Evolutionary conservation across 2,113 vertebrate genomes (phyloP).

Genomic region (Takifugu flavidus): DNA sequence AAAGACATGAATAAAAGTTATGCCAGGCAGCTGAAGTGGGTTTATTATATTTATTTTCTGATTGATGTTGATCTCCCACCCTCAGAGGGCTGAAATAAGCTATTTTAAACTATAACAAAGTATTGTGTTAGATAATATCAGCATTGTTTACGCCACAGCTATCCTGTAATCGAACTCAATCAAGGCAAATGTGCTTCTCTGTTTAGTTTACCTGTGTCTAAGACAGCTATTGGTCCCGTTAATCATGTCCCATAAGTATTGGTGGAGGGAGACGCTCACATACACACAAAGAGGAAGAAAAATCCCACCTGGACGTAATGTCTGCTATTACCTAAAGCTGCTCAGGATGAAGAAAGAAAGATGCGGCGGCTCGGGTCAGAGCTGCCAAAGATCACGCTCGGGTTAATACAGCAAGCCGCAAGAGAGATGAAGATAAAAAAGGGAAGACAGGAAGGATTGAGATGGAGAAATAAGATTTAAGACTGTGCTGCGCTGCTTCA

Average conservation of each 20-base stretch:
- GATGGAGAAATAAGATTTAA: constrained; percentile 54
- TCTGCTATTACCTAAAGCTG: constrained; percentile 21
- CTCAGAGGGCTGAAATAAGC: constrained; percentile 12
- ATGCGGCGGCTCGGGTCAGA: constrained; percentile 16
- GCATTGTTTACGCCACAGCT: constrained; percentile 58
- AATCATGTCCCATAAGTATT: constrained; percentile 51
- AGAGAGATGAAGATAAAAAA: constrained; percentile 57
- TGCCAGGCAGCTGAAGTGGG: neutral
- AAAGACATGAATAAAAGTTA: too few species aligned
- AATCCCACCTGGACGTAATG: constrained; percentile 6
- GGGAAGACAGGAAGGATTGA: constrained; percentile 37
- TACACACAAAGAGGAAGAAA: constrained; percentile 1
- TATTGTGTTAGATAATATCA: constrained; percentile 59
- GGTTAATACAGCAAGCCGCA: constrained; percentile 50
- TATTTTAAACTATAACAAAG: constrained; percentile 46
- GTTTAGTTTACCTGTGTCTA: constrained; percentile 40
- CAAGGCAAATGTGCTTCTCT: constrained; percentile 34
- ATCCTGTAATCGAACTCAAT: constrained; percentile 62
- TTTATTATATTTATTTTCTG: constrained; percentile 31
- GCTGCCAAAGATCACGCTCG: constrained; percentile 41
- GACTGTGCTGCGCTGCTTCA: constrained; percentile 32
- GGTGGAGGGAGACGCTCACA: constrained; percentile 14
- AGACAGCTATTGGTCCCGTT: constrained; percentile 37
- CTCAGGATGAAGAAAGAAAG: constrained; percentile 22
- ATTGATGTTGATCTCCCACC: constrained; percentile 32